phyloP scores from a whole-genome alignment of 2,113 vertebrate species.

The Gadus macrocephalus region DNA sequence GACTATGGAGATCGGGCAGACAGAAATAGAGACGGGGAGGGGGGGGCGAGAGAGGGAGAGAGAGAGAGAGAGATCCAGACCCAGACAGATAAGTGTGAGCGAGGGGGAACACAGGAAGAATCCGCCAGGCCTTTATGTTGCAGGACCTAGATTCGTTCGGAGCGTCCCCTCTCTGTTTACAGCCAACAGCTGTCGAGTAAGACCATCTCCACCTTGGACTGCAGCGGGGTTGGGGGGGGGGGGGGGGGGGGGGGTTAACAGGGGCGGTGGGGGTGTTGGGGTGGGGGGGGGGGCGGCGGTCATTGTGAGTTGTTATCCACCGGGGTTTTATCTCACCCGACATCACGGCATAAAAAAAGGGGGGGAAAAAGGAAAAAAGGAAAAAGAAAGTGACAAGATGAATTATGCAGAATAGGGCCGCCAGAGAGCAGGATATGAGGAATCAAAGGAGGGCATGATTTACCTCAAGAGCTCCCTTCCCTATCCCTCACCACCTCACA shows the following conservation, averaged over 20 bases:
- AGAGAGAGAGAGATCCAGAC: slow-evolving; percentile 1
- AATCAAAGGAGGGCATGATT: slow-evolving; percentile 57
- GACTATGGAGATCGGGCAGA: slow-evolving; percentile 16
- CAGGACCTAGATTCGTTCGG: too few species aligned
- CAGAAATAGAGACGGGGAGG: slow-evolving; percentile 1
- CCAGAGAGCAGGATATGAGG: slow-evolving; percentile 60
- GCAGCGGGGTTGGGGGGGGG: not conserved
- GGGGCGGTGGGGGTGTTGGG: too few species aligned
- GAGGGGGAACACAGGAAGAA: not conserved
- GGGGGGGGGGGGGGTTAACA: too few species aligned
- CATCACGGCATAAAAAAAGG: not conserved
- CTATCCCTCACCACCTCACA: too few species aligned
- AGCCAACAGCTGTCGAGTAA: too few species aligned
- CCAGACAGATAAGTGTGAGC: not conserved
- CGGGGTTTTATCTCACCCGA: too few species aligned
- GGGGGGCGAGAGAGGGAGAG: too few species aligned
- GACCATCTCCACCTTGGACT: not conserved
- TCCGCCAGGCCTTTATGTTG: not conserved
- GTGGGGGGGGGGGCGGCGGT: too few species aligned
- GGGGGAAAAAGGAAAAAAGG: not conserved
- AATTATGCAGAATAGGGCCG: slow-evolving; percentile 61
- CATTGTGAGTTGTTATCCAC: too few species aligned
- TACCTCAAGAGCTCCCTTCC: slow-evolving; percentile 39
- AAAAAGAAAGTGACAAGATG: slow-evolving; percentile 31
- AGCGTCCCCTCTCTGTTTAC: too few species aligned